These are phyloP conservation scores for Cephalopachus bancanus DNA, from an alignment of 2,797 vertebrate genomes.

Conservation along the genomic window DNA sequence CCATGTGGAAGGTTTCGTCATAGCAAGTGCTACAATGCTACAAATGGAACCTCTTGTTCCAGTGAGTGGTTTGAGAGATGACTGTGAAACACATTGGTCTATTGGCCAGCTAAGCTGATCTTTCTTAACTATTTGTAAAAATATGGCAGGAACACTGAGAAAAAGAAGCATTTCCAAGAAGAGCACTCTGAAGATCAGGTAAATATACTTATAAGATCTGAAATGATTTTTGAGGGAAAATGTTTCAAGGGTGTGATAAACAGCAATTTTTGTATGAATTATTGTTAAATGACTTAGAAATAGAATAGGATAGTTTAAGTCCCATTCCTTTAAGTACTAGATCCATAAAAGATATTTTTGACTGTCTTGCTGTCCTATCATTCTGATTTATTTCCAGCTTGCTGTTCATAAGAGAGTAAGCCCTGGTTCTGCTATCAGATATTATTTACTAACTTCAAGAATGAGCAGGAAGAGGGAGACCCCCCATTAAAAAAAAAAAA, in stretches of 20 bases:
- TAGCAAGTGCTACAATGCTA: not conserved
- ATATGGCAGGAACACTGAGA: not conserved
- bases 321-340: not conserved
- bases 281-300: not conserved
- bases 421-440: too few species aligned
- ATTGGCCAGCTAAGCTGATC: not conserved
- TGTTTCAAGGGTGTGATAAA: not conserved
- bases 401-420: not conserved
- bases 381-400: not conserved
- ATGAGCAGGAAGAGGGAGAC: too few species aligned
- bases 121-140: not conserved
- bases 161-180: not conserved
- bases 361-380: not conserved
- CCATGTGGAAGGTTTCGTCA: not conserved
- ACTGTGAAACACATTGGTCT: not conserved
- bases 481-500: too few species aligned
- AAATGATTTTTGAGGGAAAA: not conserved
- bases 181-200: not conserved
- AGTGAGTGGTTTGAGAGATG: not conserved
- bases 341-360: not conserved
- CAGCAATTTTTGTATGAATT: not conserved
- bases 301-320: not conserved
- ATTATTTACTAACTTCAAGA: not conserved
- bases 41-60: not conserved
- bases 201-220: not conserved